Percentiles rank a stretch among this genome's conserved stretches.
Conservation (phyloP, 2,113 vertebrate genomes). For the Camelus bactrianus region DNA sequence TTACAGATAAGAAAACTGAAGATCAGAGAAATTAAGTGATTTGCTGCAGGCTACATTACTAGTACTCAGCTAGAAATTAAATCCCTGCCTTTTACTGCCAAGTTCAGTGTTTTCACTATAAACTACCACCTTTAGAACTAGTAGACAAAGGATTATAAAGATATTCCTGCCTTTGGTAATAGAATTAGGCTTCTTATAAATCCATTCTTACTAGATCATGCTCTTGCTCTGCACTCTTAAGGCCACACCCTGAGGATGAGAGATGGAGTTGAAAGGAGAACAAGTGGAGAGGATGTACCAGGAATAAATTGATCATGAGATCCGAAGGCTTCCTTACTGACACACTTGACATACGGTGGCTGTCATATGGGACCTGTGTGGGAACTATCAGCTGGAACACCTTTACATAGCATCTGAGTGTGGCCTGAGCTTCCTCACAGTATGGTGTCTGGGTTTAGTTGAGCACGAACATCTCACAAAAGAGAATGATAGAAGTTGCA, state of each 20-base stretch:
- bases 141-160: not conserved
- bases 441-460: not conserved
- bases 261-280: not conserved
- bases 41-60: not conserved
- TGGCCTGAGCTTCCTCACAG: not conserved
- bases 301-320: not conserved
- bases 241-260: not conserved
- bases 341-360: not conserved
- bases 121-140: not conserved
- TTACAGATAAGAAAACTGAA: slow-evolving; percentile 20
- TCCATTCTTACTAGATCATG: not conserved
- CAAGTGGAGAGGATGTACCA: not conserved
- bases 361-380: not conserved
- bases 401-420: not conserved
- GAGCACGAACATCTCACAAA: not conserved
- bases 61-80: not conserved
- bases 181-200: not conserved
- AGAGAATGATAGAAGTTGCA: not conserved
- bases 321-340: not conserved
- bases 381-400: not conserved
- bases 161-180: not conserved
- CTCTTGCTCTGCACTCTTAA: not conserved
- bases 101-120: not conserved
- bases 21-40: not conserved
- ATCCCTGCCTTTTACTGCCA: not conserved